Evolutionary conservation across 1,140 invertebrate genomes (phyloP).

Genomic region (Drosophila sp.): DNA sequence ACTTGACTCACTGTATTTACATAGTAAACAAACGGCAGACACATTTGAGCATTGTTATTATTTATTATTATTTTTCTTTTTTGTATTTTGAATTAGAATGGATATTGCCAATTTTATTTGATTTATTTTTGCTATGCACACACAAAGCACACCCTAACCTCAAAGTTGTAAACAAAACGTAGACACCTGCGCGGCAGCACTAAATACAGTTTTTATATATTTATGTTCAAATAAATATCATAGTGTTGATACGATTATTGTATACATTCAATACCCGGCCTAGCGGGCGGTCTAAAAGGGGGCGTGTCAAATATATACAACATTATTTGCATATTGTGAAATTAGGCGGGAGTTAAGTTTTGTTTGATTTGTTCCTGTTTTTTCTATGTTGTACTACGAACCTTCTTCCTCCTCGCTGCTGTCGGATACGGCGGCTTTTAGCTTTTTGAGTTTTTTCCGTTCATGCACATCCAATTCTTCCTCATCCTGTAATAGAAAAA

Average conservation of each 20-base stretch:
- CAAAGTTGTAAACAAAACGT: slow-evolving; percentile 68
- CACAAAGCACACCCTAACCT: slow-evolving; percentile 56
- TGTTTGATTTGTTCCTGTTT: neutral
- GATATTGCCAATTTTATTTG: neutral
- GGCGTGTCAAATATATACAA: neutral
- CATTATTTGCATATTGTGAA: slow-evolving; percentile 2
- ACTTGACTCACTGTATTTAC: too few species aligned
- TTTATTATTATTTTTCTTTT: neutral
- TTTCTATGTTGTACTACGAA: slow-evolving; percentile 40
- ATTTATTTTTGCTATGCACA: slow-evolving; percentile 4
- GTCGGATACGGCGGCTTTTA: slow-evolving; percentile 87
- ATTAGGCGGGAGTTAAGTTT: slow-evolving; percentile 6
- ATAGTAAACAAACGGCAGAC: too few species aligned
- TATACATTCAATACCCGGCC: neutral
- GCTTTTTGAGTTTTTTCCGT: slow-evolving; percentile 88
- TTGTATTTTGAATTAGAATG: neutral
- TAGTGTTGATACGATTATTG: neutral
- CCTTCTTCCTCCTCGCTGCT: slow-evolving; percentile 88
- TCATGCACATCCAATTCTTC: slow-evolving; percentile 88
- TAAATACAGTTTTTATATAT: neutral
- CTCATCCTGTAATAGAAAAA: slow-evolving; percentile 85
- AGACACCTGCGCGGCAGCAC: slow-evolving; percentile 23
- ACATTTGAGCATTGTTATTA: neutral
- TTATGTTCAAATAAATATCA: neutral
- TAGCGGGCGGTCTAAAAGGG: too few species aligned